A percentile compares a stretch with the other conserved stretches of the same genome.
Evolutionary conservation across 2,888 invertebrate species (phyloP).

Genomic region (Lissonota sp.): DNA sequence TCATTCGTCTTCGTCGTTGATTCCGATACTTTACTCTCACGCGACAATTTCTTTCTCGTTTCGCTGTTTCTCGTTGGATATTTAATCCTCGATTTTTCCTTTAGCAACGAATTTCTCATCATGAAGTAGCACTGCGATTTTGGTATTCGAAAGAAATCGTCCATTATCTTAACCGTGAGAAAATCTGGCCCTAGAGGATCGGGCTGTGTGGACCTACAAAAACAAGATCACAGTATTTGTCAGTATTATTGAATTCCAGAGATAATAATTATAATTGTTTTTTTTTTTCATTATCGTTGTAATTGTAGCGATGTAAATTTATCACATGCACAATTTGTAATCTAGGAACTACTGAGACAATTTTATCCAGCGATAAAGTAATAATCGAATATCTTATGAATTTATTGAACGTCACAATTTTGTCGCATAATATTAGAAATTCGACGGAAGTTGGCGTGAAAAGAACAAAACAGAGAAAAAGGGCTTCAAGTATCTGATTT

Average conservation of each 20-base stretch:
- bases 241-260: slow-evolving; percentile 6
- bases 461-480: background rate
- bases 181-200: slow-evolving; percentile 63
- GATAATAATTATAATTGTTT: too few relatives aligned
- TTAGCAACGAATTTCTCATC: slow-evolving; percentile 45
- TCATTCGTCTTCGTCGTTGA: background rate
- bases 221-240: slow-evolving; percentile 40
- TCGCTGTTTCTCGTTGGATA: background rate
- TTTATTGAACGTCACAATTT: too few relatives aligned
- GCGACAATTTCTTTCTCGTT: background rate
- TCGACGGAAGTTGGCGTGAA: background rate
- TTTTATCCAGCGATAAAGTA: too few relatives aligned
- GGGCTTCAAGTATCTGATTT: slow-evolving; percentile 16
- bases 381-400: too few relatives aligned
- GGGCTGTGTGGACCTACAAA: slow-evolving; percentile 63
- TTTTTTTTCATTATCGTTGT: background rate
- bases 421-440: too few relatives aligned
- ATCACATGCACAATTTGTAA: slow-evolving; percentile 3
- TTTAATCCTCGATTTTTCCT: slow-evolving; percentile 1
- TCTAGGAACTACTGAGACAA: too few relatives aligned
- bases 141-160: slow-evolving; percentile 65
- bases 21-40: background rate
- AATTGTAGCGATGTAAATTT: slow-evolving; percentile 1
- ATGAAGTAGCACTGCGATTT: slow-evolving; percentile 62
- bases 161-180: slow-evolving; percentile 62